These are phyloP conservation scores for Cygnus atratus DNA, from an alignment of 2,113 vertebrate genomes.

Conservation along the genomic window DNA sequence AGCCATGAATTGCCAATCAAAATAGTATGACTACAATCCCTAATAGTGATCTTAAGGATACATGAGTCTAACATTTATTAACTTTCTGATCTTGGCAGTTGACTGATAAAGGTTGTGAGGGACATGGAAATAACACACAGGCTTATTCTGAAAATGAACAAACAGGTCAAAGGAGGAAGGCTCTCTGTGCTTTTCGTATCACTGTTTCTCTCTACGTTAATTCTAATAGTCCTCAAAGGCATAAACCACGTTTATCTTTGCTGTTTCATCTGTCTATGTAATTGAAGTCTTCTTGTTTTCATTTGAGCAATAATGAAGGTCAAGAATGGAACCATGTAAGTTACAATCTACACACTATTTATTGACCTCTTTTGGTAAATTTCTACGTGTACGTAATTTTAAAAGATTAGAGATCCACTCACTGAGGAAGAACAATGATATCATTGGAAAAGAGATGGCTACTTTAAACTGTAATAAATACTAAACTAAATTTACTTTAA, in stretches of 20 bases:
- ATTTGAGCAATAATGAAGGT: background rate
- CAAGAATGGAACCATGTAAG: background rate
- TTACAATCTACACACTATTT: background rate
- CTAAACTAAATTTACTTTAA: background rate
- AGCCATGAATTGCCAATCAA: background rate
- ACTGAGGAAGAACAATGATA: background rate
- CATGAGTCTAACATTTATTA: background rate
- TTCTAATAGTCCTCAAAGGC: background rate
- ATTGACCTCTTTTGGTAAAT: background rate
- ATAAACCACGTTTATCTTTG: background rate
- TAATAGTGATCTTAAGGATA: background rate
- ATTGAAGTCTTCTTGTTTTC: background rate
- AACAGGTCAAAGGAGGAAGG: background rate
- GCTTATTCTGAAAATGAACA: background rate
- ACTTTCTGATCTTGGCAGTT: background rate
- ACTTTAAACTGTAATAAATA: background rate
- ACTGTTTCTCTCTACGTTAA: background rate
- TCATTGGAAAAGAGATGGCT: background rate
- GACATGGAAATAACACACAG: background rate
- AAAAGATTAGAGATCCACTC: background rate
- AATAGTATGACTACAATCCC: background rate
- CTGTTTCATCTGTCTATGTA: background rate
- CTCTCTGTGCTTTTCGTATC: background rate
- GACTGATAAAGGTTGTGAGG: background rate
- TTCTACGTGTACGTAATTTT: background rate